Evolutionary conservation across 2,888 invertebrate species (phyloP).

Genomic region (Pseudococcus viburni): DNA sequence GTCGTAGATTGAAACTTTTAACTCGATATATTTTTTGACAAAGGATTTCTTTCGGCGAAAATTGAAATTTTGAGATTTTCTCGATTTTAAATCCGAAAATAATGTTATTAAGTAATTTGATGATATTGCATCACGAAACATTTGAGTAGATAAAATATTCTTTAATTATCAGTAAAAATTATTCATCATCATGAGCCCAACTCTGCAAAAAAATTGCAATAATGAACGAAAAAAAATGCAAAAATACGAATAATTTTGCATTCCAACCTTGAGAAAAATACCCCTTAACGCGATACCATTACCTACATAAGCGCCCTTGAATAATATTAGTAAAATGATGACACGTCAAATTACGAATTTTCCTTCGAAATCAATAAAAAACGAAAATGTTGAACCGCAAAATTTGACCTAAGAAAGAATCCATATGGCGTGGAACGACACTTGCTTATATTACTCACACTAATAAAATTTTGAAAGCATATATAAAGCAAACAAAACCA

Average conservation of each 20-base stretch:
- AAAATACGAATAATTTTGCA: too few species aligned
- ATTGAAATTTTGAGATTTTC: neutral
- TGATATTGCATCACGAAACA: neutral
- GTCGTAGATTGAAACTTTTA: conserved; percentile 25
- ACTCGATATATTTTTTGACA: conserved; percentile 18
- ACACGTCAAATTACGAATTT: neutral
- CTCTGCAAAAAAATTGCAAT: too few species aligned
- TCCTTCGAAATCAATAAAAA: neutral
- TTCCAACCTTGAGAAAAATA: too few species aligned
- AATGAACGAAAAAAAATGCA: too few species aligned
- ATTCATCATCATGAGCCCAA: too few species aligned
- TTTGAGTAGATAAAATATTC: too few species aligned
- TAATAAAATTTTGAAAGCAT: conserved; percentile 7
- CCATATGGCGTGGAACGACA: neutral
- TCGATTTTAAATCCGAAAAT: neutral
- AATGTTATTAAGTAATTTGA: neutral
- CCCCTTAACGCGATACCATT: neutral
- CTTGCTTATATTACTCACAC: neutral
- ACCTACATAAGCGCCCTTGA: neutral
- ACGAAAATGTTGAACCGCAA: neutral
- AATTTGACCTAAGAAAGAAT: conserved; percentile 29
- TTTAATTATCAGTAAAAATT: neutral
- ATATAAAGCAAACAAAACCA: conserved; percentile 19
- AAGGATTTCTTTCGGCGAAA: neutral
- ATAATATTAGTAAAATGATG: neutral